phyloP scores from a whole-genome alignment of 2,113 vertebrate genomes.

The Holacanthus passer region DNA sequence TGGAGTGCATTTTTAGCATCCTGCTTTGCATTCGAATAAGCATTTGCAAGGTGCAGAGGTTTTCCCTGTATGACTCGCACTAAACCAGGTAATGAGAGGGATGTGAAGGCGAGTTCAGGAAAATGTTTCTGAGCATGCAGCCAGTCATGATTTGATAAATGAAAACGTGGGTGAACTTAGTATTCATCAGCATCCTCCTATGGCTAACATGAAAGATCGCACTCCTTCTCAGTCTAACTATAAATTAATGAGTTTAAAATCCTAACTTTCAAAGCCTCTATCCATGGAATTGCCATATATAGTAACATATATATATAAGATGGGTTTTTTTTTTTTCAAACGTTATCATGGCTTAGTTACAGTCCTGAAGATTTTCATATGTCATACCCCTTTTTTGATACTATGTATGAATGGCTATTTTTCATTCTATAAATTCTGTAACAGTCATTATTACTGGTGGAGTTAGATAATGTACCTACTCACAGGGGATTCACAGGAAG shows the following conservation, averaged over 20 bases:
- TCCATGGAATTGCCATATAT: not conserved
- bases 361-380: not conserved
- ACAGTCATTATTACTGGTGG: not conserved
- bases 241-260: not conserved
- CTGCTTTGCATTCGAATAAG: slow-evolving; percentile 50
- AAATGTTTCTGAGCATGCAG: slow-evolving; percentile 27
- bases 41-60: slow-evolving; percentile 29
- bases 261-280: not conserved
- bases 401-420: not conserved
- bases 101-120: slow-evolving; percentile 33
- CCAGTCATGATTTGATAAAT: slow-evolving; percentile 28
- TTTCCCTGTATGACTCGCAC: slow-evolving; percentile 23
- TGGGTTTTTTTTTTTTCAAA: not conserved
- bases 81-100: slow-evolving; percentile 54
- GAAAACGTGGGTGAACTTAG: slow-evolving; percentile 23
- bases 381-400: not conserved
- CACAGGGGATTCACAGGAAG: not conserved
- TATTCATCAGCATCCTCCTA: slow-evolving; percentile 36
- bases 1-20: slow-evolving; percentile 44
- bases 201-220: not conserved
- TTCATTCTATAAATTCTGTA: not conserved
- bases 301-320: too few species aligned
- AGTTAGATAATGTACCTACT: not conserved
- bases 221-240: not conserved
- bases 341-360: not conserved